Percentiles rank a stretch among this genome's conserved stretches.
These are phyloP conservation scores for Platypus cylindrus DNA, from an alignment of 2,888 invertebrate genomes.

Conservation along the genomic window DNA sequence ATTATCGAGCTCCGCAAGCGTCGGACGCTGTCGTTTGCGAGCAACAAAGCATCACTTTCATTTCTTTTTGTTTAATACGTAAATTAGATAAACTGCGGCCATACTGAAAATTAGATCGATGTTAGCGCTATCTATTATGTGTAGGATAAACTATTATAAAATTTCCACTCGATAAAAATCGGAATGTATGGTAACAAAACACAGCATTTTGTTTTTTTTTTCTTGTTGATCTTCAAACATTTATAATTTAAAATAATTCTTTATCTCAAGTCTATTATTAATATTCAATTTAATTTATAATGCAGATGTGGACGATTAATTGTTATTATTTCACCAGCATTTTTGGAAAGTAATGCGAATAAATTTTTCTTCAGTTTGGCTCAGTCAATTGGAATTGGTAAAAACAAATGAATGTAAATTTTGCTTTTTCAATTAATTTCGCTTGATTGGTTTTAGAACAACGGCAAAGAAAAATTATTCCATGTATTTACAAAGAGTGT, in stretches of 20 bases:
- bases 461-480: slow-evolving; percentile 16
- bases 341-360: slow-evolving; percentile 65
- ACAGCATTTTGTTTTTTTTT: slow-evolving; percentile 3
- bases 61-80: too few relatives aligned
- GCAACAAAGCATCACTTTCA: too few relatives aligned
- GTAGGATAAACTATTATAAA: background rate
- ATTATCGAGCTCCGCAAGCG: too few relatives aligned
- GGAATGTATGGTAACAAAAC: background rate
- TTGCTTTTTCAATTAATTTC: slow-evolving; percentile 1
- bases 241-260: too few relatives aligned
- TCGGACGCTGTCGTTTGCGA: too few relatives aligned
- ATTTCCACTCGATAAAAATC: background rate
- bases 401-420: too few relatives aligned
- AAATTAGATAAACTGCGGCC: too few relatives aligned
- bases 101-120: too few relatives aligned
- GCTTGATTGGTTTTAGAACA: slow-evolving; percentile 13
- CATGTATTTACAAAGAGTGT: slow-evolving; percentile 28
- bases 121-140: too few relatives aligned
- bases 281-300: background rate
- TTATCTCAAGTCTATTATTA: too few relatives aligned
- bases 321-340: slow-evolving; percentile 65
- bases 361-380: slow-evolving; percentile 70
- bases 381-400: slow-evolving; percentile 69
- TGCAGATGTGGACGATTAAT: slow-evolving; percentile 57
- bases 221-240: too few relatives aligned